Evolutionary conservation across 2,113 vertebrate genomes (phyloP).

Genomic region (Coracopsis vasa): DNA sequence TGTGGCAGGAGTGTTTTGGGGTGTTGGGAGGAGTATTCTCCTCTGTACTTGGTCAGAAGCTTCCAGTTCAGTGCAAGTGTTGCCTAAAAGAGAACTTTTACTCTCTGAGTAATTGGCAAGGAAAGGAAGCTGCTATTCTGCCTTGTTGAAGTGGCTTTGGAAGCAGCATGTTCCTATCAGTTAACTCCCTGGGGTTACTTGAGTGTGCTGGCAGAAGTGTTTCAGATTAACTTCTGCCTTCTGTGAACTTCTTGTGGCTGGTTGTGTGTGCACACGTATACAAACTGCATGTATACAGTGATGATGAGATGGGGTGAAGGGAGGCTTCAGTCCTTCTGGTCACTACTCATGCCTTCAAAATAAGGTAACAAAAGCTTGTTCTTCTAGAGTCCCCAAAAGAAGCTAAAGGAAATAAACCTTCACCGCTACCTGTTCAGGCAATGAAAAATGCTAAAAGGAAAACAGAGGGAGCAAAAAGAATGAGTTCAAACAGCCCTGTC

Average conservation of each 20-base stretch:
- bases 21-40: neutral
- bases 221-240: neutral
- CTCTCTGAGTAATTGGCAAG: neutral
- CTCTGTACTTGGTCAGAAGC: neutral
- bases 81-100: neutral
- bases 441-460: constrained; percentile 78
- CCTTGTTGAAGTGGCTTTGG: neutral
- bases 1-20: neutral
- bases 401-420: constrained; percentile 72
- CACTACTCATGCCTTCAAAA: neutral
- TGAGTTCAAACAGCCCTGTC: constrained; percentile 69
- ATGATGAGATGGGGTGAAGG: accelerated
- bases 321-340: neutral
- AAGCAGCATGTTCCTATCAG: neutral
- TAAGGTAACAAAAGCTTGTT: neutral
- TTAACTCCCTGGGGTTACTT: neutral
- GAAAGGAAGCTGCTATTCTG: neutral
- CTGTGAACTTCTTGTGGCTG: neutral
- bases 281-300: accelerated
- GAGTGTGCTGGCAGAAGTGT: neutral
- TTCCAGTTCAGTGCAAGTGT: neutral
- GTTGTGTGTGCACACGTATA: neutral
- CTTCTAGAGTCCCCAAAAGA: constrained; percentile 79
- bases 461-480: constrained; percentile 68
- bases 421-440: constrained; percentile 70